Percentiles rank a stretch among this genome's conserved stretches.
Conservation (phyloP, 2,888 invertebrate species). For the Entomobrya proxima region DNA sequence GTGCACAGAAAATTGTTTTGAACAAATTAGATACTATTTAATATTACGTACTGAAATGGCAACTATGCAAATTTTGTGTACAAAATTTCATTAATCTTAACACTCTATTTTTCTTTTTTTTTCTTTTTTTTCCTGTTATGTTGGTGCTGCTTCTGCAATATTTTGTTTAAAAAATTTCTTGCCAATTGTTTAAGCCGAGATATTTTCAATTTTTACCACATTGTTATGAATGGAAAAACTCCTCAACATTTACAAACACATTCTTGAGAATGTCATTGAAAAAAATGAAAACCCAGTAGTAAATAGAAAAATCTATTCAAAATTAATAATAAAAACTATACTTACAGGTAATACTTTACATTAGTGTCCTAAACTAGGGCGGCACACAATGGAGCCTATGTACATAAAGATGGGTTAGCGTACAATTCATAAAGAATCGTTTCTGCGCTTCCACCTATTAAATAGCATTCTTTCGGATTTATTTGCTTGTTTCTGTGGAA, state of each 20-base stretch:
- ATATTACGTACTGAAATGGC: too few species aligned
- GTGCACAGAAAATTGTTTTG: too few species aligned
- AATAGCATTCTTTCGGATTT: slow-evolving; percentile 64
- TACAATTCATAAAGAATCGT: slow-evolving; percentile 28
- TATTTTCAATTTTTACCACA: neutral
- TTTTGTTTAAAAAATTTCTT: too few species aligned
- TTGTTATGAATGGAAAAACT: neutral
- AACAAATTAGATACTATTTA: too few species aligned
- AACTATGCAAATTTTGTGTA: too few species aligned
- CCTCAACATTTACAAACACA: neutral
- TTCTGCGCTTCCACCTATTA: slow-evolving; percentile 53
- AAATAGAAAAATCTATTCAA: neutral
- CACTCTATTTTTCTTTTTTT: too few species aligned
- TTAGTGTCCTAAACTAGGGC: slow-evolving; percentile 32
- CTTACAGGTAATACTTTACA: neutral
- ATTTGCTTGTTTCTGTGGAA: slow-evolving; percentile 48
- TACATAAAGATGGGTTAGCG: slow-evolving; percentile 56
- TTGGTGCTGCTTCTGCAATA: too few species aligned
- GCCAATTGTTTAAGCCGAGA: too few species aligned
- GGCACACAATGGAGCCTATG: slow-evolving; percentile 50
- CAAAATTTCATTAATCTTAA: too few species aligned
- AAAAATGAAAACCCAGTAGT: neutral
- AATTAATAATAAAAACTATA: neutral
- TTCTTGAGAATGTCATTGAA: neutral
- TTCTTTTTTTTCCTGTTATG: too few species aligned